Evolutionary conservation across 2,888 invertebrate genomes (phyloP), one percentile per base, ranked within the genome.

Genomic region (Maniola hyperantus): DNA sequence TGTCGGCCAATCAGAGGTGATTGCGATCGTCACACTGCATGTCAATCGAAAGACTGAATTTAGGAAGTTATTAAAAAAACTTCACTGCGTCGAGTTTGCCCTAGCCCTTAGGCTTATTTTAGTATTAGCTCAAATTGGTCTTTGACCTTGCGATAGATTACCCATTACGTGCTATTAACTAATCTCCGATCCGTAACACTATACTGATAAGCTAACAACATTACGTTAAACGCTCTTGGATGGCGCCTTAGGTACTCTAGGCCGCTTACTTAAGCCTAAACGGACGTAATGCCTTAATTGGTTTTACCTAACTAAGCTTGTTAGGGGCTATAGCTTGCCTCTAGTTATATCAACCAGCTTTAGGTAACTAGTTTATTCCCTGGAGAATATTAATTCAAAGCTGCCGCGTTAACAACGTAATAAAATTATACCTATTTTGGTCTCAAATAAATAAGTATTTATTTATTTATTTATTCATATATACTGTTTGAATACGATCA

Each of bases 141-240:
- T n/a, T 44, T 44, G 13, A 44, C 13, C 44, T n/a, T 44, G 44
- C n/a, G n/a, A 44, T 6, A 44, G 13, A 44, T 7, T 46, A 15
- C 10, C 8, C 20, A 10, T 20, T 11, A 18, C 20, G 11, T 20
- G 18, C 15, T 51, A 11, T 20, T 50, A 51, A 51, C 20, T 51
- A 26, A 51, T 51, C 26, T 6, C 13, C 26, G 26, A 11, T 51
- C 18, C 50, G 50, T 20, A 51, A 11, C 10, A 26, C 11, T 18
- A 48, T 48, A 48, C 48, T 15, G 48, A 13, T 5, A 26, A 26
- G 26, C 26, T 51, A 51, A 13, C 11, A 51, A 26, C 20, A 26
- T 51, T 48, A 46, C 15, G 50, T 26, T 51, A 51, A 51, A 26
- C 50, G 50, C 20, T 51, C 20, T 51, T 51, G 18, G 26, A 26